Percentiles rank a stretch among this genome's conserved stretches.
Conservation (phyloP, 2,113 vertebrate genomes). For the Channa argus region DNA sequence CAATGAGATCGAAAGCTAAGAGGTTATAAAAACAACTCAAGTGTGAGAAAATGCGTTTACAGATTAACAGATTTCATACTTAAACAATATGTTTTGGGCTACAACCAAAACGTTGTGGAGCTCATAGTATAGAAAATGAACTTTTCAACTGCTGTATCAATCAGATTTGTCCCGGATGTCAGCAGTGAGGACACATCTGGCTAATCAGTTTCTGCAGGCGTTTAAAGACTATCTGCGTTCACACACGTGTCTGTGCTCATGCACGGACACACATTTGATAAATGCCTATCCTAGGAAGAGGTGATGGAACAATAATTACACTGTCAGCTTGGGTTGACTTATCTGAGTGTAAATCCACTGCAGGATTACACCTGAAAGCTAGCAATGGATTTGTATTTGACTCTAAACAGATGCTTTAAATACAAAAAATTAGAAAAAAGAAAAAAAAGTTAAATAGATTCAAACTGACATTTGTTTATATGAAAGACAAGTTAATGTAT, state of each 20-base stretch:
- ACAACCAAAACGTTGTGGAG: neutral
- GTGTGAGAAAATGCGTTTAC: too few species aligned
- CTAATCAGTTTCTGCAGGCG: conserved; percentile 9
- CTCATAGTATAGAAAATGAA: neutral
- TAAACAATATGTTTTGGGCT: too few species aligned
- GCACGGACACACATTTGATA: conserved; percentile 26
- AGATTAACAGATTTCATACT: too few species aligned
- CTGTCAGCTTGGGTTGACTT: conserved; percentile 49
- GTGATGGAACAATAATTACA: conserved; percentile 63
- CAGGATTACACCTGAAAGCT: neutral
- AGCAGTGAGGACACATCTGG: neutral
- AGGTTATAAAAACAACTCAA: too few species aligned
- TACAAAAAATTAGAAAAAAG: neutral
- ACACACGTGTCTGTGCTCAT: conserved; percentile 6
- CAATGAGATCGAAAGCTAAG: too few species aligned
- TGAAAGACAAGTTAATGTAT: neutral
- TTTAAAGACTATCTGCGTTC: conserved; percentile 11
- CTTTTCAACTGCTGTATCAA: neutral
- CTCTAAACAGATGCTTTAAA: neutral
- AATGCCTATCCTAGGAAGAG: conserved; percentile 29
- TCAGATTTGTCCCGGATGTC: neutral
- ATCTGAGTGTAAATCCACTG: neutral
- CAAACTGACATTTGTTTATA: neutral
- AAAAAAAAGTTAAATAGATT: neutral
- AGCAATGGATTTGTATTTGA: neutral